A percentile compares a stretch with the other conserved stretches of the same genome.
phyloP scores from a whole-genome alignment of 2,888 invertebrate species.

The Stenchaetothrips biformis region DNA sequence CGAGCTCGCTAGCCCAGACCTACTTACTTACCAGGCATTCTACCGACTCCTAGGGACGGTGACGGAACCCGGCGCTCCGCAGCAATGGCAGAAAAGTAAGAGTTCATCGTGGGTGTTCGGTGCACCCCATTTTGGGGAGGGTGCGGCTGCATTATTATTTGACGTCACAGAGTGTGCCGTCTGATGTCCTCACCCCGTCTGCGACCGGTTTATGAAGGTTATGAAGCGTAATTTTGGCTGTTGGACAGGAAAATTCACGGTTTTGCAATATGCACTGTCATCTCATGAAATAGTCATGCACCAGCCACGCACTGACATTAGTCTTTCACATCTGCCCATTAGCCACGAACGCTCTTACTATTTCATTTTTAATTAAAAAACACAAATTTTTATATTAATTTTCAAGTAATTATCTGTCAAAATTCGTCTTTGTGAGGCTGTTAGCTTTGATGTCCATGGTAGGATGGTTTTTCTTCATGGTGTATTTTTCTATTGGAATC shows the following conservation, averaged over 20 bases:
- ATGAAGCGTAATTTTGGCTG: neutral
- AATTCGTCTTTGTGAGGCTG: too few relatives aligned
- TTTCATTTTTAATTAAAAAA: neutral
- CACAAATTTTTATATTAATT: too few relatives aligned
- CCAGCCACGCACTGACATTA: neutral
- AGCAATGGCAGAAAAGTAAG: constrained; percentile 15
- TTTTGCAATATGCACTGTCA: neutral
- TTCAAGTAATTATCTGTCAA: too few relatives aligned
- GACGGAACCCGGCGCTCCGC: neutral
- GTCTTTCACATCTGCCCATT: too few relatives aligned
- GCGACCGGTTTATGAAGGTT: neutral
- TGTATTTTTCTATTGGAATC: neutral
- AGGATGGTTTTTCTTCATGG: too few relatives aligned
- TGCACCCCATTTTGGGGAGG: neutral
- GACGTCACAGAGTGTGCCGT: neutral
- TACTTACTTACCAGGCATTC: constrained; percentile 16
- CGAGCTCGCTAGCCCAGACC: constrained; percentile 21
- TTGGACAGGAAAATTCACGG: neutral
- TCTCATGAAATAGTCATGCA: neutral
- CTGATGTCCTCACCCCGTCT: too few relatives aligned
- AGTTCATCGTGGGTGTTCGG: neutral
- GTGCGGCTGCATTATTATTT: neutral
- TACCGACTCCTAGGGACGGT: neutral
- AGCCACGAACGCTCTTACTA: too few relatives aligned
- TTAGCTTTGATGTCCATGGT: too few relatives aligned